phyloP scores from a whole-genome alignment of 1,140 invertebrate species.

The Ylistrum balloti region DNA sequence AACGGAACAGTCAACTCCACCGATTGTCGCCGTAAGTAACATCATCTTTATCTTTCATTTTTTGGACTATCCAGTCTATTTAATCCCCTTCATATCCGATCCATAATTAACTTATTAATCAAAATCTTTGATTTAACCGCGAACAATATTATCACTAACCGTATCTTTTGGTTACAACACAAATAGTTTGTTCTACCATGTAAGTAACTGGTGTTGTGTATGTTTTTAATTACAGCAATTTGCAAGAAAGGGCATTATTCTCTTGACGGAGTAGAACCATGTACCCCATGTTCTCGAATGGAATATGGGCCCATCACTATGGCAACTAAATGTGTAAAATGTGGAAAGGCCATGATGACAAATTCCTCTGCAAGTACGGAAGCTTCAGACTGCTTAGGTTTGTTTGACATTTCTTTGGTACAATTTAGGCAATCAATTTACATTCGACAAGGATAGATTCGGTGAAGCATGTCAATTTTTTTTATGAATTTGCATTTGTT shows the following conservation, averaged over 20 bases:
- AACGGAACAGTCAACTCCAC: not conserved
- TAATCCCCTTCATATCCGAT: too few species aligned
- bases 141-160: too few species aligned
- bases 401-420: not conserved
- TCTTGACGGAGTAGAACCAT: not conserved
- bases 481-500: too few species aligned
- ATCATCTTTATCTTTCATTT: not conserved
- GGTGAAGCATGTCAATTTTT: too few species aligned
- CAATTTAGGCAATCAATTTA: too few species aligned
- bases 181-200: too few species aligned
- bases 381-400: slow-evolving; percentile 10
- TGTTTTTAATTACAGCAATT: not conserved
- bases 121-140: too few species aligned
- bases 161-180: too few species aligned
- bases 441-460: too few species aligned
- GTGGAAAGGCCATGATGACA: not conserved
- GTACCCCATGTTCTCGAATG: not conserved
- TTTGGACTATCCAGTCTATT: too few species aligned
- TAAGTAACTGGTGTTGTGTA: too few species aligned
- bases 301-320: not conserved
- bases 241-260: not conserved
- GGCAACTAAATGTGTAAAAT: not conserved
- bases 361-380: not conserved
- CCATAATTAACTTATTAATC: too few species aligned
- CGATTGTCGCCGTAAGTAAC: not conserved